Conservation (phyloP, 1,140 invertebrate species). For the Hypsibius dujardini region DNA sequence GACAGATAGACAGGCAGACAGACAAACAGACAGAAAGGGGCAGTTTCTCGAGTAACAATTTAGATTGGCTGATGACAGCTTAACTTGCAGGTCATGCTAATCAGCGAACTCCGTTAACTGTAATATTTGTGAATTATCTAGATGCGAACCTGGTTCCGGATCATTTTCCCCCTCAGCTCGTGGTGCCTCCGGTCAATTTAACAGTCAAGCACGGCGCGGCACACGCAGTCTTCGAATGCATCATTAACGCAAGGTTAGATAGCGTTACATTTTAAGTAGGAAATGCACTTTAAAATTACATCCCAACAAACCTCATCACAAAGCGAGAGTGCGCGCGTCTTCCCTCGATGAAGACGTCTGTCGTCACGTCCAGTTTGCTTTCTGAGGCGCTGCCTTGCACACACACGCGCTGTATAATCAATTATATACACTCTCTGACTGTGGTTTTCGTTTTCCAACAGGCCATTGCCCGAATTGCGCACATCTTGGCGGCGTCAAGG, state of each 20-base stretch:
- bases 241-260: constrained; percentile 61
- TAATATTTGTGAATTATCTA: constrained; percentile 15
- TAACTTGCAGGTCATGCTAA: too few relatives aligned
- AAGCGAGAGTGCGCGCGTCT: constrained; percentile 5
- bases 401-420: not conserved
- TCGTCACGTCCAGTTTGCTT: constrained; percentile 8
- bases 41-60: too few relatives aligned
- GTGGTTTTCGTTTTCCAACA: constrained; percentile 24
- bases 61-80: too few relatives aligned
- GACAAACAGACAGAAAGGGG: too few relatives aligned
- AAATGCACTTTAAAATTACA: not conserved
- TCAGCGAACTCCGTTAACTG: too few relatives aligned
- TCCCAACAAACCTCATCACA: not conserved
- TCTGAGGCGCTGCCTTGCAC: not conserved
- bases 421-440: constrained; percentile 23
- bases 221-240: constrained; percentile 62
- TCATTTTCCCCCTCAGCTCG: constrained; percentile 60
- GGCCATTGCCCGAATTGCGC: constrained; percentile 60
- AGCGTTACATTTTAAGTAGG: not conserved
- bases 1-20: too few relatives aligned
- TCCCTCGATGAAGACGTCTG: constrained; percentile 1
- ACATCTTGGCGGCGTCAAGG: constrained; percentile 52
- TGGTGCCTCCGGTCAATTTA: constrained; percentile 58
- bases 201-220: constrained; percentile 57
- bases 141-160: constrained; percentile 23